These are phyloP conservation scores for Brachylomia viminalis DNA, from an alignment of 2,888 invertebrate genomes.

Conservation along the genomic window DNA sequence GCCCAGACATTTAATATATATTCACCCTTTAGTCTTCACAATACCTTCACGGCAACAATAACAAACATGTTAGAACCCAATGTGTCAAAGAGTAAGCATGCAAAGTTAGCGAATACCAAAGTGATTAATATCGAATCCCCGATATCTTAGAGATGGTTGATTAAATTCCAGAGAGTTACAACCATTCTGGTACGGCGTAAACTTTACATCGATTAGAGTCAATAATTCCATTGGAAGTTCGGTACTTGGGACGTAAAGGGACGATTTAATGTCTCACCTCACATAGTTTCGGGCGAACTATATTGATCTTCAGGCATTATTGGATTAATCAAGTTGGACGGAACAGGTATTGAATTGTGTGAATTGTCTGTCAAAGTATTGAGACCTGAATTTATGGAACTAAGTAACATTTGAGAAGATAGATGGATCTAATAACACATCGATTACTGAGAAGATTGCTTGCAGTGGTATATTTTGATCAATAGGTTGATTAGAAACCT, in stretches of 20 bases:
- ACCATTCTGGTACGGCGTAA: slow-evolving; percentile 79
- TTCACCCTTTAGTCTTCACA: slow-evolving; percentile 44
- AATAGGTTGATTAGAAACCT: slow-evolving; percentile 3
- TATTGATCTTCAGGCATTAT: slow-evolving; percentile 58
- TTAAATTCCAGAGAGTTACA: slow-evolving; percentile 84
- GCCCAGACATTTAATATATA: slow-evolving; percentile 58
- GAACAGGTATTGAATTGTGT: slow-evolving; percentile 21
- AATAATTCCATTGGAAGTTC: slow-evolving; percentile 81
- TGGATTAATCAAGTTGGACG: slow-evolving; percentile 56
- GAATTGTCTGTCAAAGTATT: slow-evolving; percentile 54
- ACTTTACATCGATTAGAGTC: slow-evolving; percentile 84
- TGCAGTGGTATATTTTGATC: slow-evolving; percentile 15
- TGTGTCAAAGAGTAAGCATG: slow-evolving; percentile 73
- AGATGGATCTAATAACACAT: slow-evolving; percentile 30
- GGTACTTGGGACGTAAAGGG: slow-evolving; percentile 63
- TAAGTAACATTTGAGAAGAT: slow-evolving; percentile 26
- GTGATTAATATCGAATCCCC: slow-evolving; percentile 76
- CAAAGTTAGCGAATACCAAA: slow-evolving; percentile 64
- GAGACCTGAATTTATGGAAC: slow-evolving; percentile 14
- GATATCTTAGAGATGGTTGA: slow-evolving; percentile 85
- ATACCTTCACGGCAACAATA: slow-evolving; percentile 65
- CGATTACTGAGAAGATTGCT: slow-evolving; percentile 31
- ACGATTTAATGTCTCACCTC: slow-evolving; percentile 67
- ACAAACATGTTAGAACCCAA: slow-evolving; percentile 67
- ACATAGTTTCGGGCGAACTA: slow-evolving; percentile 54